Evolutionary conservation across 2,797 vertebrate genomes (phyloP).

Genomic region (Rhynchotus rufescens): DNA sequence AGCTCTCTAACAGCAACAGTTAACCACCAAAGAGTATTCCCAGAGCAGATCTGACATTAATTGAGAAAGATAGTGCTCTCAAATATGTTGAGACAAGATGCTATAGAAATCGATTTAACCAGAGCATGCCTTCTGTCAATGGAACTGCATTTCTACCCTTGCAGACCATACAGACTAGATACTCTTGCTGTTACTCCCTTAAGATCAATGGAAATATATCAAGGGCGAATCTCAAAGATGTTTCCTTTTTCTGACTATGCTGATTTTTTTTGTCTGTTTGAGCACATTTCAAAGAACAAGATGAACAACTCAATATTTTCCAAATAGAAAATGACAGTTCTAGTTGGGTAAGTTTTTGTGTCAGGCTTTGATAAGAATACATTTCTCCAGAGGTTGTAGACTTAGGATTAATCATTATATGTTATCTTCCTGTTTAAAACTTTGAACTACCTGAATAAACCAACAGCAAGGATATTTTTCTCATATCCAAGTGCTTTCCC

Average conservation of each 20-base stretch:
- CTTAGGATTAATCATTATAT: not conserved
- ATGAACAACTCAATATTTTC: conserved; percentile 6
- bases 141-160: conserved; percentile 20
- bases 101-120: conserved; percentile 61
- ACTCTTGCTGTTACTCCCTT: not conserved
- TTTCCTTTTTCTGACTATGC: conserved; percentile 15
- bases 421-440: conserved; percentile 12
- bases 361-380: not conserved
- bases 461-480: not conserved
- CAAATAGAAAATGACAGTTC: conserved; percentile 28
- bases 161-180: not conserved
- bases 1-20: conserved; percentile 58
- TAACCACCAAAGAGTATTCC: conserved; percentile 62
- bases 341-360: conserved; percentile 7
- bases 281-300: conserved; percentile 26
- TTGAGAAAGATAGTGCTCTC: conserved; percentile 64
- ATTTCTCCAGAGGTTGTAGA: not conserved
- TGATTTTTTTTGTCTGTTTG: not conserved
- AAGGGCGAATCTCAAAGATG: conserved; percentile 43
- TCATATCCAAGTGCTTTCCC: not conserved
- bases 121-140: conserved; percentile 45
- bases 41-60: conserved; percentile 59
- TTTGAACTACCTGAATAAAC: conserved; percentile 10
- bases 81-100: conserved; percentile 57
- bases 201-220: conserved; percentile 19